Percentiles rank a stretch among this genome's conserved stretches.
These are phyloP conservation scores for Triops cancriformis DNA, from an alignment of 1,140 invertebrate species.

Conservation along the genomic window DNA sequence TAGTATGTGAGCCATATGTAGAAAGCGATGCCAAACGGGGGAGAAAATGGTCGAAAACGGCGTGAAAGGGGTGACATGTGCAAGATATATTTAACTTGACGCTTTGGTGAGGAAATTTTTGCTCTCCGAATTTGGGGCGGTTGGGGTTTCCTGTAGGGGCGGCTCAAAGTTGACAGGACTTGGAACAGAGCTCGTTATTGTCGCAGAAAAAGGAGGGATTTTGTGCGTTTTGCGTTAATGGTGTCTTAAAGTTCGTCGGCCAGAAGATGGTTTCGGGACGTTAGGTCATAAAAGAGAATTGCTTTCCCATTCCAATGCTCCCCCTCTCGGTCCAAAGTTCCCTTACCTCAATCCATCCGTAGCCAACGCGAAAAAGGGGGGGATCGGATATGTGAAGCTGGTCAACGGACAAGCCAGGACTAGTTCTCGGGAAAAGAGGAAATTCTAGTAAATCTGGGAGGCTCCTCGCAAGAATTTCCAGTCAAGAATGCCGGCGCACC, in stretches of 20 bases:
- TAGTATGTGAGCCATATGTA: neutral
- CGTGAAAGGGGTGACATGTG: neutral
- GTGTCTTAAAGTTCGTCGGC: neutral
- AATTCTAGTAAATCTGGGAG: neutral
- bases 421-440: neutral
- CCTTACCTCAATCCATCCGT: neutral
- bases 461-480: neutral
- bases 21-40: neutral
- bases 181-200: slow-evolving; percentile 13
- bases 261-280: neutral
- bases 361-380: neutral
- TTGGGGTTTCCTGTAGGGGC: neutral
- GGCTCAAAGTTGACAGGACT: neutral
- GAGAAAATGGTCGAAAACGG: neutral
- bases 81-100: neutral
- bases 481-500: neutral
- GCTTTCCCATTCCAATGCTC: neutral
- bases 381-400: neutral
- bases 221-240: neutral
- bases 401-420: neutral
- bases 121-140: neutral
- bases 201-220: neutral
- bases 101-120: neutral
- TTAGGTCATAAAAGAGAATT: slow-evolving; percentile 6
- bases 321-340: neutral